phyloP scores from a whole-genome alignment of 2,888 invertebrate species.

The Drosophila macrospina region DNA sequence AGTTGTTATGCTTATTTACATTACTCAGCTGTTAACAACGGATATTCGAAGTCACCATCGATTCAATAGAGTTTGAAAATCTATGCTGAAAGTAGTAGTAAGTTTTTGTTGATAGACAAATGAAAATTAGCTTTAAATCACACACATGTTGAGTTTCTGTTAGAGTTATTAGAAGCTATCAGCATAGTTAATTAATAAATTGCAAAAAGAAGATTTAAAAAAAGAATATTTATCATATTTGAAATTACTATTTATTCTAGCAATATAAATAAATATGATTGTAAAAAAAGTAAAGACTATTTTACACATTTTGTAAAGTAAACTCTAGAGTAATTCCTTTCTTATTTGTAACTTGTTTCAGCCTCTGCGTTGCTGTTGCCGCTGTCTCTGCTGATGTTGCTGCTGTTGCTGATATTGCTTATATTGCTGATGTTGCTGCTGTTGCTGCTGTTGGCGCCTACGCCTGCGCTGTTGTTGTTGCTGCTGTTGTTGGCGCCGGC shows the following conservation, averaged over 20 bases:
- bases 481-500: background rate
- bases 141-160: too few relatives aligned
- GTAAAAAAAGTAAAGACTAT: background rate
- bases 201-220: too few relatives aligned
- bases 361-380: conserved; percentile 4
- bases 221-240: too few relatives aligned
- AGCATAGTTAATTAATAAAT: too few relatives aligned
- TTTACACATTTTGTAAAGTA: background rate
- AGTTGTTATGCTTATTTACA: conserved; percentile 19
- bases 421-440: conserved; percentile 13
- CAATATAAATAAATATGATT: too few relatives aligned
- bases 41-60: background rate
- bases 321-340: background rate
- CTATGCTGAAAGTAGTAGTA: too few relatives aligned
- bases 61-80: background rate
- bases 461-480: conserved; percentile 9
- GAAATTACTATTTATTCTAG: too few relatives aligned
- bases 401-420: conserved; percentile 1
- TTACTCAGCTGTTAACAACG: conserved; percentile 15
- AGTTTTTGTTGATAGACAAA: too few relatives aligned
- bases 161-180: too few relatives aligned
- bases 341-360: conserved; percentile 1
- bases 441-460: conserved; percentile 12
- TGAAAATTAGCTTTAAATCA: too few relatives aligned
- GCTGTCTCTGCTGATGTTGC: conserved; percentile 5